Percentiles rank a stretch among this genome's conserved stretches.
Evolutionary conservation across 2,888 invertebrate species (phyloP).

Genomic region (Rhorus exstirpatorius): DNA sequence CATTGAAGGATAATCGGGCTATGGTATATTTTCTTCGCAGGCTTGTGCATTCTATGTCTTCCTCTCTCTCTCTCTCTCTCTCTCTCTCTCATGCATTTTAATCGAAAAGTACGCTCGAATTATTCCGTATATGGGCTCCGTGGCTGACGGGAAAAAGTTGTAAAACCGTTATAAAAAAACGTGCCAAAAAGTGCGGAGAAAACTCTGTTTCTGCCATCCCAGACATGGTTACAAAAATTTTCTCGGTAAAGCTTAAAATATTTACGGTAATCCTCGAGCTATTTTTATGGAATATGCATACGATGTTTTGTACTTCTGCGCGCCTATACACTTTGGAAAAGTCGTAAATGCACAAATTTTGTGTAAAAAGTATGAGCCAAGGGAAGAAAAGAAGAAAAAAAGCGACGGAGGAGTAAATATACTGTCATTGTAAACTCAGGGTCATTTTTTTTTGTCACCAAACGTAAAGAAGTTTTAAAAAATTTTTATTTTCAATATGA

Average conservation of each 20-base stretch:
- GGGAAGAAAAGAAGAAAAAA: slow-evolving; percentile 1
- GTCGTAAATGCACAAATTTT: slow-evolving; percentile 20
- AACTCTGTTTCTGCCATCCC: too few species aligned
- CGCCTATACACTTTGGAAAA: too few species aligned
- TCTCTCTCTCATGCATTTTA: slow-evolving; percentile 24
- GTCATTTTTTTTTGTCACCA: slow-evolving; percentile 7
- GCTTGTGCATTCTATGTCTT: neutral
- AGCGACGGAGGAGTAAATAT: neutral
- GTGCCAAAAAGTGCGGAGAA: too few species aligned
- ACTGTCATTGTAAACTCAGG: too few species aligned
- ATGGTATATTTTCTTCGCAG: too few species aligned
- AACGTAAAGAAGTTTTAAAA: too few species aligned
- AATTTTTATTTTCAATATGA: too few species aligned
- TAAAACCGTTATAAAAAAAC: slow-evolving; percentile 30
- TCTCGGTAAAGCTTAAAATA: too few species aligned
- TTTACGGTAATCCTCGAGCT: slow-evolving; percentile 23
- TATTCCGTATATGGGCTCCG: neutral
- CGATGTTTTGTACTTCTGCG: too few species aligned
- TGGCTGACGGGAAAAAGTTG: neutral
- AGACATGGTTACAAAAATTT: too few species aligned
- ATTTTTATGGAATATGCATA: slow-evolving; percentile 15
- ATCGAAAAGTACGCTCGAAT: neutral
- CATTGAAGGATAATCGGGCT: slow-evolving; percentile 62
- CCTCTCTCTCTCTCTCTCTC: slow-evolving; percentile 8
- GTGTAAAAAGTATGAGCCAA: slow-evolving; percentile 7